phyloP scores from a whole-genome alignment of 2,797 vertebrate genomes.

The Rhynchotus rufescens region DNA sequence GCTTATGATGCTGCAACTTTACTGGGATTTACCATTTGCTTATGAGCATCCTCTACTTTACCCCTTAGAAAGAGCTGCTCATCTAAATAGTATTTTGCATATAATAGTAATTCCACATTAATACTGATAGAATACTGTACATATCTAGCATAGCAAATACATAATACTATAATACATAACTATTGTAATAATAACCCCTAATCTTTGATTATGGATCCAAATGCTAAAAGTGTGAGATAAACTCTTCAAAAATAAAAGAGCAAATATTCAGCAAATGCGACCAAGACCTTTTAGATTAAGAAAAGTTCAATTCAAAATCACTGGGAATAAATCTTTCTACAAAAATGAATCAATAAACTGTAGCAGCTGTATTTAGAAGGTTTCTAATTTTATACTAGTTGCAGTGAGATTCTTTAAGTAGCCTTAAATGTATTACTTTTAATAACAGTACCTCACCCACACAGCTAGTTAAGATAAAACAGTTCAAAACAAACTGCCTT shows the following conservation, averaged over 20 bases:
- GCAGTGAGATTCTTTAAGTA: slow-evolving; percentile 27
- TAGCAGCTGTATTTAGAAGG: background rate
- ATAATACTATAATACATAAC: background rate
- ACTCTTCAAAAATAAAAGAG: background rate
- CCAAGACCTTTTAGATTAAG: slow-evolving; percentile 7
- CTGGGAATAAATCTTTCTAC: slow-evolving; percentile 10
- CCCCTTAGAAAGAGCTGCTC: background rate
- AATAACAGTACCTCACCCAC: background rate
- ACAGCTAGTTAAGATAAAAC: slow-evolving; percentile 11
- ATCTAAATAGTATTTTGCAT: background rate
- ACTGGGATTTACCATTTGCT: slow-evolving; percentile 19
- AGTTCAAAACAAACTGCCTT: slow-evolving; percentile 41
- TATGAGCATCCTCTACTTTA: slow-evolving; percentile 13
- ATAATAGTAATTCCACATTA: background rate
- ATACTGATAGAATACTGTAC: background rate
- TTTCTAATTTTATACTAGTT: background rate
- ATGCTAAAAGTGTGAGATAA: background rate
- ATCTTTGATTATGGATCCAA: background rate
- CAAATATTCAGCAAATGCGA: background rate
- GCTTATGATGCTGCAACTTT: background rate
- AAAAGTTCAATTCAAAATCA: slow-evolving; percentile 13
- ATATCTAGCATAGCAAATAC: background rate
- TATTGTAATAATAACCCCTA: background rate
- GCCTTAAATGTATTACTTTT: slow-evolving; percentile 23
- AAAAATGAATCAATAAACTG: slow-evolving; percentile 15